These are phyloP conservation scores for Hippocampus abdominalis DNA, from an alignment of 2,113 vertebrate genomes.

Conservation along the genomic window DNA sequence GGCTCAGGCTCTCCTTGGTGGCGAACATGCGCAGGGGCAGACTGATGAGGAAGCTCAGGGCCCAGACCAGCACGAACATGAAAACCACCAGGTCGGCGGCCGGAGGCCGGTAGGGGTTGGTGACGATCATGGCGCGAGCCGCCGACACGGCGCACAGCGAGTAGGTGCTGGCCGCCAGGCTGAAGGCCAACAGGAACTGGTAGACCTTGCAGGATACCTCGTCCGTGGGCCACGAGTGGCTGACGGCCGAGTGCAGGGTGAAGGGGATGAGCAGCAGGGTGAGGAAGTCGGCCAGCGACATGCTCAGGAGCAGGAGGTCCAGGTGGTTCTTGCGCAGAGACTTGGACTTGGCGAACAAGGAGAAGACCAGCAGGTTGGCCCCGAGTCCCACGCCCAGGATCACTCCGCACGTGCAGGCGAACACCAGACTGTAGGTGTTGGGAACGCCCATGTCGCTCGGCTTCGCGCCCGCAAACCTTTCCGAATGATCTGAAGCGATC, in stretches of 20 bases:
- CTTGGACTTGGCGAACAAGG: slow-evolving; percentile 72
- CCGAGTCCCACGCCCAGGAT: slow-evolving; percentile 71
- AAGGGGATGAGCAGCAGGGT: slow-evolving; percentile 72
- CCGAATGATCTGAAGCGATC: background rate
- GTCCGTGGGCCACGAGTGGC: slow-evolving; percentile 67
- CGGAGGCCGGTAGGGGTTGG: slow-evolving; percentile 66
- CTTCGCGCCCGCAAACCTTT: background rate
- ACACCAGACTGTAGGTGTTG: slow-evolving; percentile 67
- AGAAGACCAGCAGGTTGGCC: slow-evolving; percentile 74
- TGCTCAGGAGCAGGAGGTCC: slow-evolving; percentile 72
- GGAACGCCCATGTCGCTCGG: slow-evolving; percentile 37
- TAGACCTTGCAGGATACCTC: slow-evolving; percentile 73
- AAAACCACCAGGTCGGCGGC: slow-evolving; percentile 57
- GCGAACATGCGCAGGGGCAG: slow-evolving; percentile 64
- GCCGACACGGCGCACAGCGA: slow-evolving; percentile 75
- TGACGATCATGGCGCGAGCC: slow-evolving; percentile 65
- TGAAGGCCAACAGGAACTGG: slow-evolving; percentile 74
- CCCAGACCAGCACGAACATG: slow-evolving; percentile 68
- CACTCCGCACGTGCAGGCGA: slow-evolving; percentile 68
- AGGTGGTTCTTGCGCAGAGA: slow-evolving; percentile 69
- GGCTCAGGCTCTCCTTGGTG: slow-evolving; percentile 53
- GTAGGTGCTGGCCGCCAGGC: slow-evolving; percentile 73
- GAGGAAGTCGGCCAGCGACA: slow-evolving; percentile 73
- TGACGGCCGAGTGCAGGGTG: slow-evolving; percentile 66
- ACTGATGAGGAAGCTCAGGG: slow-evolving; percentile 71